Conservation (phyloP, 2,113 vertebrate genomes). For the Daboia siamensis region DNA sequence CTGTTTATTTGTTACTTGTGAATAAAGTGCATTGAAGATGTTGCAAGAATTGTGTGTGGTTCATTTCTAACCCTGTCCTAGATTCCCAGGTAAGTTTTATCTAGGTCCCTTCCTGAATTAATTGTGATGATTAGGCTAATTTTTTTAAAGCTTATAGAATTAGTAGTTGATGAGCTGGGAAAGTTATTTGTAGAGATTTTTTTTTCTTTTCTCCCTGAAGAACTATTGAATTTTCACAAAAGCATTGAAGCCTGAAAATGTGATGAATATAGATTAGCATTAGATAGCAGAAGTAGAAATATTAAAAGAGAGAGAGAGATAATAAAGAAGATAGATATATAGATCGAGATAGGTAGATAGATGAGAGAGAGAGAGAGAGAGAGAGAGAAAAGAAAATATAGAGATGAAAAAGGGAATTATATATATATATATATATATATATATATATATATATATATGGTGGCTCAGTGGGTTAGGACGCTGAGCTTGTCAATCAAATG, state of each 20-base stretch:
- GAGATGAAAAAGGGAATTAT: too few relatives aligned
- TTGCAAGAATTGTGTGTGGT: rapidly evolving
- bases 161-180: background rate
- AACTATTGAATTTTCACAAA: background rate
- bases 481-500: too few relatives aligned
- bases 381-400: too few relatives aligned
- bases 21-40: slow-evolving; percentile 47
- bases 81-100: background rate
- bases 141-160: background rate
- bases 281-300: background rate
- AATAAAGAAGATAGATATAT: background rate
- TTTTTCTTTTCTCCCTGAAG: background rate
- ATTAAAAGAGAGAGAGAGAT: background rate
- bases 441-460: too few relatives aligned
- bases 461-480: too few relatives aligned
- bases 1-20: slow-evolving; percentile 50
- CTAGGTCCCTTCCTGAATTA: background rate
- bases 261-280: background rate
- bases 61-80: background rate
- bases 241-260: background rate
- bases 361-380: too few relatives aligned
- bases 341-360: too few relatives aligned
- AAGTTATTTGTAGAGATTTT: background rate
- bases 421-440: too few relatives aligned
- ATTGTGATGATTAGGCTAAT: background rate